Evolutionary conservation across 1,140 invertebrate species (phyloP).

Genomic region (Ips typographus): DNA sequence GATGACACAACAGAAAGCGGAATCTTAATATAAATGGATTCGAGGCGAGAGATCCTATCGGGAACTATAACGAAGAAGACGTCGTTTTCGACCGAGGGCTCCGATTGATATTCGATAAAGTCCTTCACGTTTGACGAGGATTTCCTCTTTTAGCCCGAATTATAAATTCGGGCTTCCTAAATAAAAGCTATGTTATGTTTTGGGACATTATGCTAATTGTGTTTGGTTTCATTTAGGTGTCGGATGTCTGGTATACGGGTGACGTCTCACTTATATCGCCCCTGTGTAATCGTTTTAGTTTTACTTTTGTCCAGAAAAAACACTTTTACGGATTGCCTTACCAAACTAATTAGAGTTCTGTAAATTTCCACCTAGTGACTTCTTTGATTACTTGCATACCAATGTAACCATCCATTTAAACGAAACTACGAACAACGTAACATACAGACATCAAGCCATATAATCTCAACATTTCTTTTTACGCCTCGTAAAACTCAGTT

Average conservation of each 20-base stretch:
- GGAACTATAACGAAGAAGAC: slow-evolving; percentile 41
- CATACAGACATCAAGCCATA: too few relatives aligned
- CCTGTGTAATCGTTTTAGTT: background rate
- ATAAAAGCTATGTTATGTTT: slow-evolving; percentile 35
- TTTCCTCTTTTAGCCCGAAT: slow-evolving; percentile 44
- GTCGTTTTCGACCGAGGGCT: slow-evolving; percentile 20
- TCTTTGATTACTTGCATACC: too few relatives aligned
- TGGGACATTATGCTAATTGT: slow-evolving; percentile 35
- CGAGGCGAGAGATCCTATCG: slow-evolving; percentile 30
- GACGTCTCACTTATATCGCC: slow-evolving; percentile 27
- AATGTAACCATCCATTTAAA: too few relatives aligned
- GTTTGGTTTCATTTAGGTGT: slow-evolving; percentile 30
- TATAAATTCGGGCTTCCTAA: slow-evolving; percentile 43
- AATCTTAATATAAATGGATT: slow-evolving; percentile 50
- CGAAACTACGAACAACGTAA: too few relatives aligned
- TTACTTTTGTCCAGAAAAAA: too few relatives aligned
- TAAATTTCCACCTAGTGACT: too few relatives aligned
- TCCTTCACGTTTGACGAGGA: slow-evolving; percentile 46
- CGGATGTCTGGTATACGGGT: slow-evolving; percentile 12
- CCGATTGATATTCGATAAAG: slow-evolving; percentile 46
- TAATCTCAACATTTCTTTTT: too few relatives aligned
- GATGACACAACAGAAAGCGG: slow-evolving; percentile 46
- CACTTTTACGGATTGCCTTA: too few relatives aligned
- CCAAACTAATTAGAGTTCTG: too few relatives aligned
- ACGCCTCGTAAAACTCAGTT: too few relatives aligned